Base-by-base conservation (phyloP, 1,140 invertebrate genomes). In the Drosophila sulfurigaster region DNA sequence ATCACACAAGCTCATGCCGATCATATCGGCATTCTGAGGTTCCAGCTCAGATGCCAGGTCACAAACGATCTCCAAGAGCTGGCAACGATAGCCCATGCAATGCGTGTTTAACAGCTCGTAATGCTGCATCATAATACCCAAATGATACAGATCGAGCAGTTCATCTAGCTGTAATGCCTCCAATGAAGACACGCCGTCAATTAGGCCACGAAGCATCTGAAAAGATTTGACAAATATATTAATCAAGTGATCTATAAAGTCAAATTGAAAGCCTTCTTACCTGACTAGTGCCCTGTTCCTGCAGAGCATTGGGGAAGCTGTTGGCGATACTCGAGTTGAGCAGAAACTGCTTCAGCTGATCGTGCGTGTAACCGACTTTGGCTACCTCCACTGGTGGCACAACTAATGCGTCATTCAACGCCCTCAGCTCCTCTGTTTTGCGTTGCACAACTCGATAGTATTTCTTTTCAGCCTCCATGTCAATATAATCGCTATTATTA, bases 101-200 rank as follows among this genome's bases (percentile, higher is more conserved):
- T 51, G 58, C 2, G 51, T 35, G 6, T 70, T 15, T 35, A 49
- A 4, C 7, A 3, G 32, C 8, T 56, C n/a, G 41, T 63, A 70
- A 5, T 5, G n/a, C 15, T 57, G 49, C 72, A 75, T 70, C 7
- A 63, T n/a, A 1, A 75, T 57, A 0, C 32, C 32, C 43, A 75
- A 3, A 15, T 63, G 59, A 16, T 58, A 63, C 1, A 58, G 35
- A 56, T 75, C 72, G 10, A 75, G 11, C 15, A 75, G 58, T 43
- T 75, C 7, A 13, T 49, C 52, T 16, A 70, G 15, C n/a, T 49
- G 43, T 6, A 75, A 15, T 0, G 11, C 5, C 5, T 25, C 8
- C 35, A 75, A 8, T 0, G 20, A 10, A 10, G 28, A 13, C 0
- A 57, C 32, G 1, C 2, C 7, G 2, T 4, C 6, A 30, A 5